phyloP scores from a whole-genome alignment of 1,140 invertebrate species.

The Orchestia grillus region DNA sequence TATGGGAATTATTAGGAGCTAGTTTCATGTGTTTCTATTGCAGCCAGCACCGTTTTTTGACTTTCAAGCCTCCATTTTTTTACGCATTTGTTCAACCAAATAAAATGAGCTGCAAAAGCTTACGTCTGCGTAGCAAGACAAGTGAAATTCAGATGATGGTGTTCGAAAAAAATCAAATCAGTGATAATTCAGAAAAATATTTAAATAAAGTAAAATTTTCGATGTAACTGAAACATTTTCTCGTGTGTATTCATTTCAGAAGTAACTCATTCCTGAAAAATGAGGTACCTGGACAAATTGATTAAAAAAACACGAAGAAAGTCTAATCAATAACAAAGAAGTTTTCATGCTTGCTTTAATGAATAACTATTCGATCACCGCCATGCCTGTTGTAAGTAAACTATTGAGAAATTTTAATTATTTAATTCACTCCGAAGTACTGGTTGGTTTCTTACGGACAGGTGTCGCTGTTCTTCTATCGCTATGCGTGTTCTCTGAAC shows the following conservation, averaged over 20 bases:
- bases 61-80: neutral
- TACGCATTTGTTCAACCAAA: neutral
- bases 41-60: neutral
- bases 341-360: neutral
- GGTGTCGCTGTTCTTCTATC: constrained; percentile 83
- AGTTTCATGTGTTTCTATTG: neutral
- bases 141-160: neutral
- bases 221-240: neutral
- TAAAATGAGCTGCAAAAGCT: neutral
- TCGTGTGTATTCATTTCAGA: neutral
- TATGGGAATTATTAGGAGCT: neutral
- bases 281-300: neutral
- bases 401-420: neutral
- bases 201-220: neutral
- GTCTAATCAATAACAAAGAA: neutral
- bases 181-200: neutral
- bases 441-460: constrained; percentile 69
- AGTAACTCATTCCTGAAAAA: neutral
- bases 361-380: neutral
- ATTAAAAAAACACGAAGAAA: neutral
- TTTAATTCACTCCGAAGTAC: neutral
- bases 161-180: neutral
- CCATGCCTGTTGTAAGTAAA: neutral
- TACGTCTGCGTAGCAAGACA: neutral
- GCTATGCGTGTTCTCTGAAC: constrained; percentile 82